phyloP scores from a whole-genome alignment of 2,113 vertebrate species.

The Trinectes maculatus region DNA sequence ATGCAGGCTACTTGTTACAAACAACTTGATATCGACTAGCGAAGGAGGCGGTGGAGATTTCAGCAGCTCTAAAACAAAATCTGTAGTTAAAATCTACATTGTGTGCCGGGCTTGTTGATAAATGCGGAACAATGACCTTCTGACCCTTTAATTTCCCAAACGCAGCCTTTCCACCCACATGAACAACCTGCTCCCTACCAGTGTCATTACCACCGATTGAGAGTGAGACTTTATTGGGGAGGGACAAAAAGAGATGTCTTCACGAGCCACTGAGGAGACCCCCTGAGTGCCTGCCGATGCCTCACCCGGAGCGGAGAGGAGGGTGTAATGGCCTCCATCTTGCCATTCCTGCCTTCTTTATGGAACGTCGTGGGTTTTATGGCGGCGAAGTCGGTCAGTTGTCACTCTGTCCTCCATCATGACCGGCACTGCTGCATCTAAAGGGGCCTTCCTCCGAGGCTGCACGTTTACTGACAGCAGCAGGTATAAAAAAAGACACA shows the following conservation, averaged over 20 bases:
- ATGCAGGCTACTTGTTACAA: too few species aligned
- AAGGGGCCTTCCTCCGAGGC: slow-evolving; percentile 2
- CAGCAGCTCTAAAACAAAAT: background rate
- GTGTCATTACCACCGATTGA: slow-evolving; percentile 44
- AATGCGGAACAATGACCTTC: slow-evolving; percentile 32
- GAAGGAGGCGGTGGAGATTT: too few species aligned
- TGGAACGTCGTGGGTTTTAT: slow-evolving; percentile 63
- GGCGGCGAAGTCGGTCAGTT: slow-evolving; percentile 21
- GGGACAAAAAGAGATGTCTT: slow-evolving; percentile 44
- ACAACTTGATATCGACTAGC: too few species aligned
- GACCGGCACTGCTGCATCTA: slow-evolving; percentile 4
- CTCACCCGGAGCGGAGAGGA: slow-evolving; percentile 55
- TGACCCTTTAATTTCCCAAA: slow-evolving; percentile 29
- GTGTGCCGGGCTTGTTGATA: background rate
- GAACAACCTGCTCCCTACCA: slow-evolving; percentile 17
- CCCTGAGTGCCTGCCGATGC: slow-evolving; percentile 45
- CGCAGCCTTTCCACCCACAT: slow-evolving; percentile 9
- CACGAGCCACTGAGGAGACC: slow-evolving; percentile 47
- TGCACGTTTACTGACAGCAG: slow-evolving; percentile 18
- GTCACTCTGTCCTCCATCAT: slow-evolving; percentile 22
- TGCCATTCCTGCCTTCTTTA: slow-evolving; percentile 57
- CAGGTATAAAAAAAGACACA: slow-evolving; percentile 5
- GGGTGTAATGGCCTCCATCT: slow-evolving; percentile 71
- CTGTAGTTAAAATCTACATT: background rate
- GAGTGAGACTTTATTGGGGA: slow-evolving; percentile 44